Evolutionary conservation across 2,113 vertebrate genomes (phyloP).

Genomic region (Heteronetta atricapilla): DNA sequence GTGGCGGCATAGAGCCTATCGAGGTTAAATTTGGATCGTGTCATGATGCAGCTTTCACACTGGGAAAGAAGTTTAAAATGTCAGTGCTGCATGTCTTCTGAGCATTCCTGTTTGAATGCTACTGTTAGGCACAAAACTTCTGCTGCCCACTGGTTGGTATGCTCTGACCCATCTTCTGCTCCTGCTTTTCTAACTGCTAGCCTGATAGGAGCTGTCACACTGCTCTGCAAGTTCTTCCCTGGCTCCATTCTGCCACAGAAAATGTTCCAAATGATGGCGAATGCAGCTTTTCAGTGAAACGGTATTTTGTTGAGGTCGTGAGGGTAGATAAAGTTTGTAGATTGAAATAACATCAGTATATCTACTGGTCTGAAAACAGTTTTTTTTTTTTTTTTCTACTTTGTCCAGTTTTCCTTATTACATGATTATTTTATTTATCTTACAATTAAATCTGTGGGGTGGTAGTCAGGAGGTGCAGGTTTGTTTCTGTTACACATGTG

Average conservation of each 20-base stretch:
- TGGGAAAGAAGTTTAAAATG: conserved; percentile 35
- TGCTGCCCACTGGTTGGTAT: neutral
- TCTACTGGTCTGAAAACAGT: neutral
- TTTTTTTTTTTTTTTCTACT: neutral
- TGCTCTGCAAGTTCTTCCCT: neutral
- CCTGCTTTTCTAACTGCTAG: neutral
- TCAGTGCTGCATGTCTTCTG: neutral
- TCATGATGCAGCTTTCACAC: conserved; percentile 17
- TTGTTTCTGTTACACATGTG: neutral
- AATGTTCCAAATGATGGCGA: neutral
- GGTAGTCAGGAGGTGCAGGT: neutral
- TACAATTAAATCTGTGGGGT: rapidly evolving
- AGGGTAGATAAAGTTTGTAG: neutral
- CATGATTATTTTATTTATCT: neutral
- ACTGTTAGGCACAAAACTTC: neutral
- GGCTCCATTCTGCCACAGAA: neutral
- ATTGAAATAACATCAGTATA: neutral
- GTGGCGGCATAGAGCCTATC: neutral
- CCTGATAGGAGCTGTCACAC: conserved; percentile 2
- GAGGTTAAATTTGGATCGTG: conserved; percentile 40
- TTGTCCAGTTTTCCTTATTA: neutral
- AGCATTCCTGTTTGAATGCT: conserved; percentile 6
- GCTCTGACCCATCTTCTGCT: neutral
- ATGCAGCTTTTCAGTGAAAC: neutral
- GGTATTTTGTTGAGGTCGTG: neutral